Evolutionary conservation across 1,140 invertebrate species (phyloP).

Genomic region (Drosophila mauritiana): DNA sequence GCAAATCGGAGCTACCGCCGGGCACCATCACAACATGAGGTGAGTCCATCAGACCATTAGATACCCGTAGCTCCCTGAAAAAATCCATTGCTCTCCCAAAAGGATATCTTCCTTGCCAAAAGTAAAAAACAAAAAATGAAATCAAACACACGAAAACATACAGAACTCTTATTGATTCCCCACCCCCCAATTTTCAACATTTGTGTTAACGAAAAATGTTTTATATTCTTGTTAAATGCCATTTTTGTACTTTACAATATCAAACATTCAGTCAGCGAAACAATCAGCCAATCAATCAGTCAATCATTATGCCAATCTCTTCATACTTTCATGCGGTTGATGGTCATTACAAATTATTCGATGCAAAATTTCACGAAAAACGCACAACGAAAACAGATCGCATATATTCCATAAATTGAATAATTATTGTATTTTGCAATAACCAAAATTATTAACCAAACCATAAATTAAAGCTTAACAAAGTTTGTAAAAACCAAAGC

Average conservation of each 20-base stretch:
- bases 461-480: constrained; percentile 62
- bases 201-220: constrained; percentile 85
- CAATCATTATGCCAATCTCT: constrained; percentile 68
- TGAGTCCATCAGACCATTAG: constrained; percentile 78
- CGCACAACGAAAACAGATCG: constrained; percentile 62
- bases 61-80: constrained; percentile 12
- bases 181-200: constrained; percentile 50
- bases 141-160: constrained; percentile 17
- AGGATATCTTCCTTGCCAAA: not conserved
- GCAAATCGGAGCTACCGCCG: constrained; percentile 85
- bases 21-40: constrained; percentile 90
- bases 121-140: not conserved
- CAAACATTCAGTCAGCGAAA: constrained; percentile 52
- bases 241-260: constrained; percentile 65
- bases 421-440: constrained; percentile 83
- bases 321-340: constrained; percentile 75
- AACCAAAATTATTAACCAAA: constrained; percentile 83
- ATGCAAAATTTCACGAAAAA: constrained; percentile 69
- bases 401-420: constrained; percentile 54
- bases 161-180: constrained; percentile 21
- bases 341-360: constrained; percentile 71
- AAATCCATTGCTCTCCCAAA: constrained; percentile 11
- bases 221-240: constrained; percentile 81
- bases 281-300: constrained; percentile 57
- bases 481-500: constrained; percentile 24